Conservation (phyloP, 2,888 invertebrate genomes). For the Nomada goodeniana region DNA sequence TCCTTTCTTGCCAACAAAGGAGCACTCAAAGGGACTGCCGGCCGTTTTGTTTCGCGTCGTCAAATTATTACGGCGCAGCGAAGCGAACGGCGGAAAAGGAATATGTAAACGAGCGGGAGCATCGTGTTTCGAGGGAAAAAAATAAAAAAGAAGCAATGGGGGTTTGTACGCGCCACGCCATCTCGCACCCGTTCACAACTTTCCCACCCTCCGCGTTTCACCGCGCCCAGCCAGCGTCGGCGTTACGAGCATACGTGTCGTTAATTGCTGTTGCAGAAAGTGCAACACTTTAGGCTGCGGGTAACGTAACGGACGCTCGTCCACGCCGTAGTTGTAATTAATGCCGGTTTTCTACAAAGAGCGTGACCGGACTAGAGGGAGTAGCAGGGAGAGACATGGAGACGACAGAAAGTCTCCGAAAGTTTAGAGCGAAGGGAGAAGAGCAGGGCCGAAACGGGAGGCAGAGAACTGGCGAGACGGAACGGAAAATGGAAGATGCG, state of each 20-base stretch:
- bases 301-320: constrained; percentile 47
- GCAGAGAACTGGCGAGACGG: background rate
- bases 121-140: constrained; percentile 24
- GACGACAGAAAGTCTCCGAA: constrained; percentile 32
- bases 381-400: constrained; percentile 12
- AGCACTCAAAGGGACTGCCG: constrained; percentile 26
- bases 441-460: constrained; percentile 11
- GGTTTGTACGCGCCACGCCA: background rate
- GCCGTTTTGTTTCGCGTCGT: constrained; percentile 43
- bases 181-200: background rate
- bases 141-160: background rate
- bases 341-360: constrained; percentile 67
- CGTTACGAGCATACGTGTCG: constrained; percentile 48
- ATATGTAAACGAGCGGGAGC: constrained; percentile 39
- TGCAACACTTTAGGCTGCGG: constrained; percentile 62
- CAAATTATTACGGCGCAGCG: constrained; percentile 56
- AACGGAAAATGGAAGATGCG: constrained; percentile 32
- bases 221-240: background rate
- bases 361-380: constrained; percentile 4
- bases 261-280: constrained; percentile 67
- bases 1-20: constrained; percentile 19
- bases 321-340: constrained; percentile 63
- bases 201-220: constrained; percentile 32
- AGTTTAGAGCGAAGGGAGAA: constrained; percentile 43
- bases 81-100: constrained; percentile 32